Evolutionary conservation across 2,888 invertebrate genomes (phyloP).

Genomic region (Acrocyrtus sp.): DNA sequence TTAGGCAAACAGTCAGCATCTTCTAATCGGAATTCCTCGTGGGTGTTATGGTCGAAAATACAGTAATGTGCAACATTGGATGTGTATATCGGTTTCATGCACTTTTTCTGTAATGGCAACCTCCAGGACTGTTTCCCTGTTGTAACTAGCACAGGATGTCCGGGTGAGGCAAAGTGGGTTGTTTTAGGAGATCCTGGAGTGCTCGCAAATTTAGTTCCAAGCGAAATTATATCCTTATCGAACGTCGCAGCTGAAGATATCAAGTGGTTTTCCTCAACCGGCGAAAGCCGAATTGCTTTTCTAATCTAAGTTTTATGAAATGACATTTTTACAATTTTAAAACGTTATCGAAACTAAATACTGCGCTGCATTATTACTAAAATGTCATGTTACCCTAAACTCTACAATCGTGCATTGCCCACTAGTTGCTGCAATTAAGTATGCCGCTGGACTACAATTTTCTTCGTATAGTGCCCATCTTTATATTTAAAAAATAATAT

Average conservation of each 20-base stretch:
- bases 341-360: not conserved
- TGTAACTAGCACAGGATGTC: conserved; percentile 18
- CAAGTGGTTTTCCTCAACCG: not conserved
- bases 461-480: conserved; percentile 46
- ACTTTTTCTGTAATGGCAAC: conserved; percentile 6
- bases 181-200: not conserved
- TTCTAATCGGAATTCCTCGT: conserved; percentile 19
- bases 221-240: not conserved
- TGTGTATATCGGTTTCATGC: conserved; percentile 19
- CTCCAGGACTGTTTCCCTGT: conserved; percentile 27
- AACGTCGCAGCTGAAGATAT: conserved; percentile 12
- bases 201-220: conserved; percentile 15
- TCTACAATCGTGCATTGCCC: conserved; percentile 29
- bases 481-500: not conserved
- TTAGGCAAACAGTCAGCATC: not conserved
- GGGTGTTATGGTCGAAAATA: conserved; percentile 9
- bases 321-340: conserved; percentile 1
- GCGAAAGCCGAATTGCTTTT: conserved; percentile 18
- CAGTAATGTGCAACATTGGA: conserved; percentile 5
- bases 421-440: conserved; percentile 16
- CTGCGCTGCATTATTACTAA: no score
- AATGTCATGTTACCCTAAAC: conserved; percentile 8
- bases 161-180: conserved; percentile 12
- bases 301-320: conserved; percentile 1
- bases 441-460: conserved; percentile 10